Evolutionary conservation across 2,888 invertebrate genomes (phyloP), one percentile per base, ranked within the genome.

Genomic region (Craniophora ligustri): DNA sequence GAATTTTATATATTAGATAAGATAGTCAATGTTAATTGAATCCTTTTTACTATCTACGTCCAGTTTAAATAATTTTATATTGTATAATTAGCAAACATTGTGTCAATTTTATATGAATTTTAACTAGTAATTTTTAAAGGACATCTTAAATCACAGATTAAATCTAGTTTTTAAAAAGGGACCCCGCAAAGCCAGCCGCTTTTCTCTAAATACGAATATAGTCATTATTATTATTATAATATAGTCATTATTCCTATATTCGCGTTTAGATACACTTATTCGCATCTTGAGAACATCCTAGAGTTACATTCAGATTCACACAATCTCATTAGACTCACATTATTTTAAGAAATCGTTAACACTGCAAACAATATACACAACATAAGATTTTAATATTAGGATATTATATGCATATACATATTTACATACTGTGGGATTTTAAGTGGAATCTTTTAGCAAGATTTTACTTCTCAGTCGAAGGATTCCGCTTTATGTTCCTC

Each of bases 301-400:
- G 7, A 0, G 26, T 30, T 47, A 56, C 53, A 48, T 47, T 61
- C 57, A 72, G 73, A 74, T 75, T 63, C 73, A 53, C 55, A 36
- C 64, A 65, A 72, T 74, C 72, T 67, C 75, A 72, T 49, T 34
- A 36, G 15, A 46, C 51, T 36, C 39, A 31, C 15, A 44, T 42
- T 16, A 38, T 40, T 42, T 40, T 49, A 55, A 60, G 57, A 13
- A 55, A 72, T 55, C 31, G n/a, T 36, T 31, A 68, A 65, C 40
- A 58, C 66, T 39, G 49, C 60, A 66, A 58, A 69, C 45, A 47
- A 68, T 53, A 60, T 44, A 35, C 51, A 48, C 40, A 53, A 67
- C 30, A 47, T 42, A 53, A 41, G 34, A 46, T 45, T 30, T 42
- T 42, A 38, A 11, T 32, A 32, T 32, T 47, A 41, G 16, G 46